Evolutionary conservation across 2,888 invertebrate species (phyloP), one percentile per base, ranked within the genome.

Genomic region (Mesorhabditis belari): DNA sequence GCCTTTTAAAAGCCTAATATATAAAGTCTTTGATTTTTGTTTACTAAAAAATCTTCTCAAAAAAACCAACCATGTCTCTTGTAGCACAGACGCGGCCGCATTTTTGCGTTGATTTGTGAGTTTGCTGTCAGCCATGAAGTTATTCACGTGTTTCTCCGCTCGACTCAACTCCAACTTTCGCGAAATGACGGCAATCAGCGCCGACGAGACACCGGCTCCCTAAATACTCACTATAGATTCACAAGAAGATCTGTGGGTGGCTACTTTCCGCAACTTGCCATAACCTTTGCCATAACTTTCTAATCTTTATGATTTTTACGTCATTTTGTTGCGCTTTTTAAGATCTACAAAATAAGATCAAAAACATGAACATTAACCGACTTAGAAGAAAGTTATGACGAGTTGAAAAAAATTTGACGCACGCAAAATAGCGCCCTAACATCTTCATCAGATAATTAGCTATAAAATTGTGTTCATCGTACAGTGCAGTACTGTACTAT

Each of bases 111-210:
- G 87, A 87, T 98, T 96, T 80, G 95, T 94, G 84, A 96, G 88
- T 86, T 98, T 96, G 82, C 96, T 96, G 86, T 99, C 98, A 92
- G 98, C 96, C 96, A 98, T 98, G 86, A 98, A 98, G 87, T 98
- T 98, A 86, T 98, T 98, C 82, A 98, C 98, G 87, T 98, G 98
- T 86, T 98, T 99, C 86, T 99, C 98, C 77, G 98, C 98, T 85
- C 96, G 87, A 5, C 73, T 70, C 83, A 98, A 87, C 86, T 98
- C 98, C 87, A 98, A 87, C 86, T 99, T 98, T 83, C 96, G 88
- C 81, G 96, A 96, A 82, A 98, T 93, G 81, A 98, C 96, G 81
- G 98, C 98, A 81, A 98, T 98, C 82, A 98, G 88, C 82, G 98
- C 85, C 82, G 98, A 98, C 82, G 98, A 98, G 86, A 96, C 96